Conservation (phyloP, 1,140 invertebrate species). For the Metopolophium dirhodum region DNA sequence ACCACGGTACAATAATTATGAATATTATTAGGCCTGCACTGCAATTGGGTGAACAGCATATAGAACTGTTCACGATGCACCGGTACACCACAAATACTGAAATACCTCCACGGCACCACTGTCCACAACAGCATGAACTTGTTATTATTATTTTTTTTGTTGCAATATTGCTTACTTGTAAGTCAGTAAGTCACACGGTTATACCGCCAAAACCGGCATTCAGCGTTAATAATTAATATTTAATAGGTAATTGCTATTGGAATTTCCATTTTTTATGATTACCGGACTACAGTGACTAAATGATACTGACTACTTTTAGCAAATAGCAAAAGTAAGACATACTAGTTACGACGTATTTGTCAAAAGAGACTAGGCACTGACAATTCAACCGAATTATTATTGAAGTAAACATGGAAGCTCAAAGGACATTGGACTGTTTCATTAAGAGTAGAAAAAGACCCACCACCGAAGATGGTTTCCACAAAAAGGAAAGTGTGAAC, state of each 20-base stretch:
- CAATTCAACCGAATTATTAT: background rate
- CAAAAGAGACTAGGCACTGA: background rate
- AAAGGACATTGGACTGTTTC: conserved; percentile 24
- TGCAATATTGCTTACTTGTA: no score
- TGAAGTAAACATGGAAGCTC: conserved; percentile 27
- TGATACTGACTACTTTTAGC: no score
- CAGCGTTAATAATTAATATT: background rate
- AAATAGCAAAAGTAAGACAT: background rate
- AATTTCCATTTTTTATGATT: background rate
- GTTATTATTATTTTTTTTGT: no score
- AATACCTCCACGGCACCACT: no score
- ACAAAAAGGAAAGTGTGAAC: background rate
- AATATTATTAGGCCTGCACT: no score
- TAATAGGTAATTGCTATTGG: background rate
- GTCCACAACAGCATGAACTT: no score
- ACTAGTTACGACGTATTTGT: background rate
- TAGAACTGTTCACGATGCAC: no score
- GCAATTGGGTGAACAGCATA: no score
- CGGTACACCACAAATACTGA: no score
- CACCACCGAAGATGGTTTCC: background rate
- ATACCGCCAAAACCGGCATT: background rate
- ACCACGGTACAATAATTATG: no score
- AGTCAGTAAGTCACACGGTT: no score
- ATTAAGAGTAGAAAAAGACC: conserved; percentile 39
- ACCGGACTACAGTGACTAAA: background rate